Evolutionary conservation across 2,797 vertebrate genomes (phyloP), one percentile per base, ranked within the genome.

Genomic region (Tamandua tetradactyla): DNA sequence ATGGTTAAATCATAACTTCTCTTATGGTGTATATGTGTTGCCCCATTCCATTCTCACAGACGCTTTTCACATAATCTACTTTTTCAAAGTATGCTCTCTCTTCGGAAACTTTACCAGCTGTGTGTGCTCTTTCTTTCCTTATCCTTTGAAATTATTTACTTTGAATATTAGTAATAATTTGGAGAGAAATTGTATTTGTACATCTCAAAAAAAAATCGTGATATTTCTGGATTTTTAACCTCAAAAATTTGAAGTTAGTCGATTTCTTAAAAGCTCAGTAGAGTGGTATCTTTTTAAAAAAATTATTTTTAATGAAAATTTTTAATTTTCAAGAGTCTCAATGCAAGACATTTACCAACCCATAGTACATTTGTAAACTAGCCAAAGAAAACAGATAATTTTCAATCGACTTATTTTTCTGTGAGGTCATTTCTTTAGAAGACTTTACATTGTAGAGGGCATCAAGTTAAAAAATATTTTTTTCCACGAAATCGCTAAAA

Each of bases 141-240:
- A 59, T 35, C 37, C 23, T 74, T 78, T 47, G 14, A 68, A 55
- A 90, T 23, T 91, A 35, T 82, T 89, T 83, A 59, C 42, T 80
- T 85, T 86, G 66, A 69, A 44, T 55, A 69, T 93, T 81, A 85
- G 81, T 91, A 61, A 49, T 32, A 40, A 25, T 86, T 93, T 80
- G 23, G 52, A 92, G 80, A 35, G 27, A 84, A 85, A 59, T 90
- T 59, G 42, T 59, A 49, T 89, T 83, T 89, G 17, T 1, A 40
- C 12, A 30, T 94, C 80, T 87, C 42, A 57, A 75, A 69, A 72
- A 72, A 83, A 66, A 69, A 71, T 11, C 1, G 3, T 55, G 57
- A 59, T 5, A 35, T 76, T 84, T 95, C 87, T 91, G 76, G 32
- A 71, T 76, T 81, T 90, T 94, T 62, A 68, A 89, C 55, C 89